Conservation (phyloP, 2,888 invertebrate genomes). For the Heliconius ethilla region DNA sequence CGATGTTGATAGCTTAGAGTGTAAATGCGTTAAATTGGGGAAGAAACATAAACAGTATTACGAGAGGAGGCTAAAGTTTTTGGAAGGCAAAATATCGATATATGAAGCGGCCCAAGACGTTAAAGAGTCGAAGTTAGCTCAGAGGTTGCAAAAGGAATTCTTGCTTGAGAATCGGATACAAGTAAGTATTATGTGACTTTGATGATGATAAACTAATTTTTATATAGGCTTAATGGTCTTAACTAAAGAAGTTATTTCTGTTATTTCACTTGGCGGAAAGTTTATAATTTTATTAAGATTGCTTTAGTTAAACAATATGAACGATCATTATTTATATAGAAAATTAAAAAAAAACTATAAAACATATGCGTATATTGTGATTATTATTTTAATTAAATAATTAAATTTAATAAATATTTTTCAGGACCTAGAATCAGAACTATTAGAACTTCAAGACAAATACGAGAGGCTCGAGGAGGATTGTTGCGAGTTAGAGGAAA, state of each 20-base stretch:
- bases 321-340: no score
- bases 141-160: conserved; percentile 84
- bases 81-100: conserved; percentile 84
- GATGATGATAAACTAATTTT: no score
- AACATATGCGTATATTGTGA: no score
- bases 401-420: conserved; percentile 40
- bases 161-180: conserved; percentile 77
- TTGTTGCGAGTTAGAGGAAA: conserved; percentile 88
- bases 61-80: conserved; percentile 84
- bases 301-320: no score
- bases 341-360: no score
- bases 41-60: conserved; percentile 84
- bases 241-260: neutral
- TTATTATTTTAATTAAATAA: neutral
- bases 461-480: conserved; percentile 86
- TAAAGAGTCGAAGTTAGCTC: conserved; percentile 82
- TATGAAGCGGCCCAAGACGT: conserved; percentile 85
- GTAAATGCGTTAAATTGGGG: conserved; percentile 78
- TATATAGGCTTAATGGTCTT: neutral
- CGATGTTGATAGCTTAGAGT: conserved; percentile 74
- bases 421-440: conserved; percentile 78
- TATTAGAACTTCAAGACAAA: conserved; percentile 83
- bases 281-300: no score
- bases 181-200: conserved; percentile 51
- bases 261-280: neutral